phyloP scores from a whole-genome alignment of 2,797 vertebrate genomes.

The Siniperca undulata region DNA sequence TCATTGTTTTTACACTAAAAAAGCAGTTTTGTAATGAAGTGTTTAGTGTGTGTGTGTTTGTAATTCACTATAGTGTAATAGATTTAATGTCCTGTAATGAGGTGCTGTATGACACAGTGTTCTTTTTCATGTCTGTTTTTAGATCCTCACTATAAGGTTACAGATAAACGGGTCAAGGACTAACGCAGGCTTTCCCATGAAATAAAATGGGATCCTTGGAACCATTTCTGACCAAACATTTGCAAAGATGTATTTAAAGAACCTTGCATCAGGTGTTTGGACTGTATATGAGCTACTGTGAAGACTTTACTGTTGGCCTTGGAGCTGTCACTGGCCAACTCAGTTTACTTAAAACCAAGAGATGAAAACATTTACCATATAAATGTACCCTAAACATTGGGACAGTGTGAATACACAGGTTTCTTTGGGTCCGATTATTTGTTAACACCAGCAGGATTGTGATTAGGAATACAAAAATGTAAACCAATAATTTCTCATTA shows the following conservation, averaged over 20 bases:
- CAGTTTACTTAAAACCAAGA: background rate
- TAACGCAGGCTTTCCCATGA: conserved; percentile 14
- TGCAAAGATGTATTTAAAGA: conserved; percentile 13
- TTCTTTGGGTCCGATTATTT: background rate
- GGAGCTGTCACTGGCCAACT: background rate
- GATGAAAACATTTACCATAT: background rate
- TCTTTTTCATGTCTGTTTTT: conserved; percentile 65
- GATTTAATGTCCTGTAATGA: conserved; percentile 23
- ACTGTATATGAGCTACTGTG: background rate
- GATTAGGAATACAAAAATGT: background rate
- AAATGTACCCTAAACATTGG: background rate
- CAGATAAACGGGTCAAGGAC: conserved; percentile 41
- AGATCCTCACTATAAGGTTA: conserved; percentile 62
- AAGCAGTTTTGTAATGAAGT: conserved; percentile 1
- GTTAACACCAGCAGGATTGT: background rate
- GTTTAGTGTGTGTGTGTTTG: background rate
- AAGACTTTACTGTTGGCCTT: background rate
- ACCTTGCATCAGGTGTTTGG: background rate
- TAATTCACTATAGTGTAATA: conserved; percentile 9
- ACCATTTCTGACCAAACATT: conserved; percentile 8
- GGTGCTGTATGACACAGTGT: conserved; percentile 14
- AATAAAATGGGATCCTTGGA: conserved; percentile 16
- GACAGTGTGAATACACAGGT: background rate
- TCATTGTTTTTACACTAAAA: conserved; percentile 21
- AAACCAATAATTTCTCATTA: background rate